These are phyloP conservation scores for Champsocephalus gunnari DNA, from an alignment of 2,797 vertebrate species.

Conservation along the genomic window DNA sequence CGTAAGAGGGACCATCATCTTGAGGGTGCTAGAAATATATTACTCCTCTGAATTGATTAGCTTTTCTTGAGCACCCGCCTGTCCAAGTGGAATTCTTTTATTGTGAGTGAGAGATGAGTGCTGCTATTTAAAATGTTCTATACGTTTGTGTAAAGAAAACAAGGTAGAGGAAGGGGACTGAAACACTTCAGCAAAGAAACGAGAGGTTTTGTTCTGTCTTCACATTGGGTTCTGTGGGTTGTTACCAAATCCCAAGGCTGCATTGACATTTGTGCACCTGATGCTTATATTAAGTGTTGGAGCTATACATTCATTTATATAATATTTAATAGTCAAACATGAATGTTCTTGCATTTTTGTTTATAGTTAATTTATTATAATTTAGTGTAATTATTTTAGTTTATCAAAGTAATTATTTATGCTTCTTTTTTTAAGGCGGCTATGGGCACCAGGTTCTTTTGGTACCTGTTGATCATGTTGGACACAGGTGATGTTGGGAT, in stretches of 20 bases:
- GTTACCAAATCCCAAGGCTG: conserved; percentile 6
- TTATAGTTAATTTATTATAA: too few species aligned
- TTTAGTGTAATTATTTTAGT: too few species aligned
- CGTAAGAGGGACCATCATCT: conserved; percentile 50
- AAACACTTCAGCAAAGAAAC: conserved; percentile 26
- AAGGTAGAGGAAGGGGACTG: background rate
- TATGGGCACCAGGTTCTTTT: too few species aligned
- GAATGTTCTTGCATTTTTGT: too few species aligned
- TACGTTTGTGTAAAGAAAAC: conserved; percentile 28
- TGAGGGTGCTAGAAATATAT: conserved; percentile 57
- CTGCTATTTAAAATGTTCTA: conserved; percentile 31
- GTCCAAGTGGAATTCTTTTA: conserved; percentile 55
- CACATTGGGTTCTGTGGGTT: conserved; percentile 3
- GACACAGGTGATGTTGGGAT: too few species aligned
- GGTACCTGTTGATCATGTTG: too few species aligned
- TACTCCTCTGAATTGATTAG: conserved; percentile 49
- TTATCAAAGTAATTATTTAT: too few species aligned
- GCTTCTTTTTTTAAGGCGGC: too few species aligned
- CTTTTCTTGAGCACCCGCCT: conserved; percentile 38
- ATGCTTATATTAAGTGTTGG: background rate
- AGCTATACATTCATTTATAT: too few species aligned
- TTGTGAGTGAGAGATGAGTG: conserved; percentile 34
- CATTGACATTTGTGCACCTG: conserved; percentile 6
- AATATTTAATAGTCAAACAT: too few species aligned
- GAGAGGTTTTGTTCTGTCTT: conserved; percentile 24